These are phyloP conservation scores for Odontophorus gujanensis DNA, from an alignment of 2,113 vertebrate genomes.

Conservation along the genomic window DNA sequence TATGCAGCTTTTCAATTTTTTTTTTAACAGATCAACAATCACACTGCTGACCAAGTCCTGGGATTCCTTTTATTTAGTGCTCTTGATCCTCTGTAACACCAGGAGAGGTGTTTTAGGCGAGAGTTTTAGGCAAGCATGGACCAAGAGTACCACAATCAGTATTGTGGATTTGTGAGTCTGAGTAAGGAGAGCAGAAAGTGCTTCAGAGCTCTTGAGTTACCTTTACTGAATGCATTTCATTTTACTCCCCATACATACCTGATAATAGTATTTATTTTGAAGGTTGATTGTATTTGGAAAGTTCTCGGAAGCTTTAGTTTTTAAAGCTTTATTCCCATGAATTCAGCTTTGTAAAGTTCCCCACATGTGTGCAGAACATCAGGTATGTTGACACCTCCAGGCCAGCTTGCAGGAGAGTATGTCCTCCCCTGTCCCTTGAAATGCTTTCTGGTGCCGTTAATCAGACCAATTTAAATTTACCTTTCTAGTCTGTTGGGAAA, in stretches of 20 bases:
- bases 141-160: background rate
- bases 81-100: background rate
- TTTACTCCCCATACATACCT: background rate
- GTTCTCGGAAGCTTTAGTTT: background rate
- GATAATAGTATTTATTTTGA: background rate
- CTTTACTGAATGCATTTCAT: background rate
- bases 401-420: rapidly evolving
- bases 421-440: background rate
- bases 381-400: background rate
- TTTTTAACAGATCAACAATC: background rate
- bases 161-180: background rate
- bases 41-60: background rate
- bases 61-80: background rate
- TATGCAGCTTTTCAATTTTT: rapidly evolving
- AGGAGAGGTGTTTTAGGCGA: background rate
- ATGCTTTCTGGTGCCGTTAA: background rate
- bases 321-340: background rate
- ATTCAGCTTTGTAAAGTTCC: background rate
- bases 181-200: background rate
- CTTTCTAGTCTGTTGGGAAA: background rate
- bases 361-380: background rate
- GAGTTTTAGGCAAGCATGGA: background rate
- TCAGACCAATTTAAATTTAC: background rate
- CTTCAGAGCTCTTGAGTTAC: background rate
- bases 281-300: background rate